These are phyloP conservation scores for Dinomys branickii DNA, from an alignment of 2,113 vertebrate species.

Conservation along the genomic window DNA sequence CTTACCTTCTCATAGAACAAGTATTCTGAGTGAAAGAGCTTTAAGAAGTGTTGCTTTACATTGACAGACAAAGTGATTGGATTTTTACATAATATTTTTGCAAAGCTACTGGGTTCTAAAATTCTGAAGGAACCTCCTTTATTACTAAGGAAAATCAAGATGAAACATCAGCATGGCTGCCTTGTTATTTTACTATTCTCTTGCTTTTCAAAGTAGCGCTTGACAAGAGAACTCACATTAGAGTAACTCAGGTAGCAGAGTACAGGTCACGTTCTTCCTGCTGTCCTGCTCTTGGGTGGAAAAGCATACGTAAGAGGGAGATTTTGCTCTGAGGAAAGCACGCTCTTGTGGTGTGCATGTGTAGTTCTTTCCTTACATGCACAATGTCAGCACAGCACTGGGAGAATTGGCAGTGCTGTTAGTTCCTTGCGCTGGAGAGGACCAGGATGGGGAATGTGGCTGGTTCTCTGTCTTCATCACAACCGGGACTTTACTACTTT, in stretches of 20 bases:
- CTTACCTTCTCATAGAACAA: background rate
- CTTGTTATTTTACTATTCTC: background rate
- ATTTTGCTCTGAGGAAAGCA: background rate
- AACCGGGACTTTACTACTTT: background rate
- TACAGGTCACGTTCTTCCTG: background rate
- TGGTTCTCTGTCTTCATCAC: background rate
- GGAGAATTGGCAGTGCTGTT: accelerated
- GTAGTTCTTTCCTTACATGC: background rate
- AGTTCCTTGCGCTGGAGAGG: background rate
- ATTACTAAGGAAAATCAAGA: background rate
- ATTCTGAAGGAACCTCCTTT: background rate
- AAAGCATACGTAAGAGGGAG: background rate
- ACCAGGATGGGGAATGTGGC: background rate
- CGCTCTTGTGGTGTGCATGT: too few species aligned
- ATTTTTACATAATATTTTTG: background rate
- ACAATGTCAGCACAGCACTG: background rate
- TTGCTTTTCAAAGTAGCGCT: conserved; percentile 9
- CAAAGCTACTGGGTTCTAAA: background rate
- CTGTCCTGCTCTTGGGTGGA: background rate
- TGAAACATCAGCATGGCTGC: background rate
- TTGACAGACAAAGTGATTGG: background rate
- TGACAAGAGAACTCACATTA: background rate
- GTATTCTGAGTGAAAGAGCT: background rate
- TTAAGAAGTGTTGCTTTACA: background rate
- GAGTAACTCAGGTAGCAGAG: background rate